Conservation (phyloP, 2,113 vertebrate genomes). For the Chaenocephalus aceratus region DNA sequence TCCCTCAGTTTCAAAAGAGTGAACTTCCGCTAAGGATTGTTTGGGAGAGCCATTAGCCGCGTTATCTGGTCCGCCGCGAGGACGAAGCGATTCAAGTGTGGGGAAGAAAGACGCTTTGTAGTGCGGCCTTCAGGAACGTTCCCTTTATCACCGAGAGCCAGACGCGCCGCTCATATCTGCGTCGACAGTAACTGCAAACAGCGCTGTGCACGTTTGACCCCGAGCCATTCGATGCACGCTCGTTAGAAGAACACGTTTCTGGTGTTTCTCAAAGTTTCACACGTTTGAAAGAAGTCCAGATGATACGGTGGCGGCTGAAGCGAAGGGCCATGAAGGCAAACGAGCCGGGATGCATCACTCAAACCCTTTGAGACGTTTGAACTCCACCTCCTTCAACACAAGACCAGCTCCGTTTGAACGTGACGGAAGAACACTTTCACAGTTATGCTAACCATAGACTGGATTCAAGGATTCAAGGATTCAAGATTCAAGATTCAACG, state of each 20-base stretch:
- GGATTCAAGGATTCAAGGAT: no score
- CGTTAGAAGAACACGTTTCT: not conserved
- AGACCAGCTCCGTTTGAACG: no score
- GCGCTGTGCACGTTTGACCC: accelerated
- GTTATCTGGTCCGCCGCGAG: constrained; percentile 25
- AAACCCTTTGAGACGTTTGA: no score
- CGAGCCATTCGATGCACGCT: not conserved
- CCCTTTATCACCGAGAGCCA: constrained; percentile 11
- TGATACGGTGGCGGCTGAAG: no score
- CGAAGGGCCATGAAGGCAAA: no score
- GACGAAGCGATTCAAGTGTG: constrained; percentile 21
- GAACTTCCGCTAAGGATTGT: constrained; percentile 42
- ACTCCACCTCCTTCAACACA: no score
- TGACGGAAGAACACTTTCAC: no score
- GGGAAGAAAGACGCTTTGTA: constrained; percentile 44
- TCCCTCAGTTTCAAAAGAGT: constrained; percentile 26
- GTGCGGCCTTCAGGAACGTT: constrained; percentile 10
- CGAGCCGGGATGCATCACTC: no score
- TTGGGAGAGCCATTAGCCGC: constrained; percentile 38
- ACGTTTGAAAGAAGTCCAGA: no score
- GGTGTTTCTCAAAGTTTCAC: no score
- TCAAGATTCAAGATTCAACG: no score
- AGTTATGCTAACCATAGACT: no score
- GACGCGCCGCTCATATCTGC: not conserved
- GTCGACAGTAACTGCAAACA: not conserved